Base-by-base conservation (phyloP, 2,113 vertebrate genomes). In the Syngnathus scovelli region DNA sequence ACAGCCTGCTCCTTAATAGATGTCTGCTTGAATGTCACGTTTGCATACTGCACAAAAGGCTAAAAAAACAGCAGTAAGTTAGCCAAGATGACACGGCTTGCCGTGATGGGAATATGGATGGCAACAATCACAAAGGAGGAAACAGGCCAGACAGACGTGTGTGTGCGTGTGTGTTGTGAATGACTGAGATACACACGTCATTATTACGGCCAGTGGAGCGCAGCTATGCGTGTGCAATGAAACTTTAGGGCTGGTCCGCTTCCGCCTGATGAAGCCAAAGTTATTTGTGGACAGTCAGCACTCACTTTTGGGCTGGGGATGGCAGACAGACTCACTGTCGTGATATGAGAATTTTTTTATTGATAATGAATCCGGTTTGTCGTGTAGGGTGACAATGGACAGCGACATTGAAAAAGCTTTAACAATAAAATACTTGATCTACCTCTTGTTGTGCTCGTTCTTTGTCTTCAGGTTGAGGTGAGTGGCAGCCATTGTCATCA, bases 201-300 rank as follows among this genome's bases (percentile, higher is more conserved):
- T 88, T 80, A 85, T 81, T 51, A 77, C 83, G 76, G 52, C 55
- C 56, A 49, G 76, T 86, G 84, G 76, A 74, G 76, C 69, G 27
- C 77, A 85, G 83, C 16, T 82, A 88, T 85, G 80, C 2, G 46
- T 41, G 62, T 59, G 61, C 41, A 62, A 62, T 19, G 39, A 6
- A 44, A 13, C 61, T 62, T 62, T 27, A 15, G 21, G 39, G 41
- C 61, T 44, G n/a, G 21, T 6, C 38, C 59, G 38, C 59, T 62
- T 62, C 61, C 61, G 39, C 61, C 41, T 44, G 61, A 62, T 44
- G 61, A 44, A 44, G 39, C 41, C 39, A 62, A 12, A 62, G 61
- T 27, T 43, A 62, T 62, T 62, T 62, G 41, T 44, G 41, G 11
- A 12, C 38, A 62, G 39, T 27, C 21, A 16, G 41, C 41, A 21